Conservation (phyloP, 2,797 vertebrate genomes). For the Pangasius macronema region DNA sequence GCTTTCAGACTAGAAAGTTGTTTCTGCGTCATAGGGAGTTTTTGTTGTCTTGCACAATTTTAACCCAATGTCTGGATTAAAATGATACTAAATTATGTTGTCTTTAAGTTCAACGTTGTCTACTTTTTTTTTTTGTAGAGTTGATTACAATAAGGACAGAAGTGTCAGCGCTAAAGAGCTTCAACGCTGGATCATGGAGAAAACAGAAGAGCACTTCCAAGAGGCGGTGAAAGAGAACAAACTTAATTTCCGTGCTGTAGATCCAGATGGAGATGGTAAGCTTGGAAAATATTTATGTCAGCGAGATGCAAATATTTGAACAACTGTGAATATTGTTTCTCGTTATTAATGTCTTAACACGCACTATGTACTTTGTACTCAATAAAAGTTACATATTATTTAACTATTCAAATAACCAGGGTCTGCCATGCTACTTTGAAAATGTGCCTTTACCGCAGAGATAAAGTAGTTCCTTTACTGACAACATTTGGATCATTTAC, state of each 20-base stretch:
- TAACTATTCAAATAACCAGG: not conserved
- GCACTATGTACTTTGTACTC: not conserved
- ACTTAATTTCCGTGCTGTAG: conserved; percentile 88
- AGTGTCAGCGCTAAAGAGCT: conserved; percentile 92
- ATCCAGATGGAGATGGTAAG: conserved; percentile 90
- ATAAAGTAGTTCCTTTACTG: not conserved
- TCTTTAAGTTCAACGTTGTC: not conserved
- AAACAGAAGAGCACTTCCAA: conserved; percentile 95
- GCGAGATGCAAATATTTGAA: not conserved
- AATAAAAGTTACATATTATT: not conserved
- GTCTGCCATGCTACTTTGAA: not conserved
- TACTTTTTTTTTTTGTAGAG: conserved; percentile 68
- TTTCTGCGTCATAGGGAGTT: not conserved
- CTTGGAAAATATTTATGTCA: not conserved
- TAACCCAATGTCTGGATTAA: not conserved
- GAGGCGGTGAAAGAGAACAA: conserved; percentile 92
- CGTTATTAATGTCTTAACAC: not conserved
- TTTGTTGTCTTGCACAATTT: not conserved
- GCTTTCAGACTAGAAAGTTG: not conserved
- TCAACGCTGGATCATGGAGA: conserved; percentile 98
- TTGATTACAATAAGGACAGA: conserved; percentile 86
- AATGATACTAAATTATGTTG: not conserved
- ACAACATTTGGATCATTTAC: not conserved
- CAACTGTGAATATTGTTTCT: not conserved
- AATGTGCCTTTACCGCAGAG: not conserved